Conservation (phyloP, 2,888 invertebrate species). For the Neoitamus cyanurus region DNA sequence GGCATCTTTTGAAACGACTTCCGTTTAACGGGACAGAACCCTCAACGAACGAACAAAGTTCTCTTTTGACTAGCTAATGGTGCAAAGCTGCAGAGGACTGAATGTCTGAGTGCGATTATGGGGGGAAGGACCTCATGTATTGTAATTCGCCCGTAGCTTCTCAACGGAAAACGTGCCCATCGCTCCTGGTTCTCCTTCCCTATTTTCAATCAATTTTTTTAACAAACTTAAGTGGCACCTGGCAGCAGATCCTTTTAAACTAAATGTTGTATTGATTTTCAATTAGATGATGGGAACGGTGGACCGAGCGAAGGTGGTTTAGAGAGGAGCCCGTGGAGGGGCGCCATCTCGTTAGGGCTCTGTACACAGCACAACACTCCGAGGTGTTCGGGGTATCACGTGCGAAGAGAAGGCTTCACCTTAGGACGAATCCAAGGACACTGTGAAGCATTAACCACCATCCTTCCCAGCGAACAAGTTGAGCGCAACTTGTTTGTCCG, state of each 20-base stretch:
- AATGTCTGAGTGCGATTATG: not conserved
- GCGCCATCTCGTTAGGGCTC: slow-evolving; percentile 26
- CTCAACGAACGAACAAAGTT: too few relatives aligned
- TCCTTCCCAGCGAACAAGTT: slow-evolving; percentile 8
- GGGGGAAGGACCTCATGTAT: not conserved
- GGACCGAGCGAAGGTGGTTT: not conserved
- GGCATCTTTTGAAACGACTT: too few relatives aligned
- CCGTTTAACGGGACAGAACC: too few relatives aligned
- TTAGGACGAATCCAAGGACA: slow-evolving; percentile 40
- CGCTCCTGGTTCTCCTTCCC: not conserved
- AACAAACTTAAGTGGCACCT: slow-evolving; percentile 47
- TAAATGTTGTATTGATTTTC: slow-evolving; percentile 46
- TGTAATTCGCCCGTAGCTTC: not conserved
- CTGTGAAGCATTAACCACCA: not conserved
- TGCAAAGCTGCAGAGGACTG: not conserved
- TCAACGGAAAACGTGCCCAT: not conserved
- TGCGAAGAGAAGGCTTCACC: slow-evolving; percentile 34
- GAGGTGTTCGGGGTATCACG: not conserved
- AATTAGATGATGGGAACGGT: slow-evolving; percentile 28
- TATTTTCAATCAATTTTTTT: slow-evolving; percentile 28
- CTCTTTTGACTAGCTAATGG: not conserved
- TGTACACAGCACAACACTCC: not conserved
- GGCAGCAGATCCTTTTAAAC: slow-evolving; percentile 44
- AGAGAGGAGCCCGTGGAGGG: too few relatives aligned
- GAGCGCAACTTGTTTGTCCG: slow-evolving; percentile 51